phyloP scores from a whole-genome alignment of 2,797 vertebrate species.

The Trichosurus vulpecula region DNA sequence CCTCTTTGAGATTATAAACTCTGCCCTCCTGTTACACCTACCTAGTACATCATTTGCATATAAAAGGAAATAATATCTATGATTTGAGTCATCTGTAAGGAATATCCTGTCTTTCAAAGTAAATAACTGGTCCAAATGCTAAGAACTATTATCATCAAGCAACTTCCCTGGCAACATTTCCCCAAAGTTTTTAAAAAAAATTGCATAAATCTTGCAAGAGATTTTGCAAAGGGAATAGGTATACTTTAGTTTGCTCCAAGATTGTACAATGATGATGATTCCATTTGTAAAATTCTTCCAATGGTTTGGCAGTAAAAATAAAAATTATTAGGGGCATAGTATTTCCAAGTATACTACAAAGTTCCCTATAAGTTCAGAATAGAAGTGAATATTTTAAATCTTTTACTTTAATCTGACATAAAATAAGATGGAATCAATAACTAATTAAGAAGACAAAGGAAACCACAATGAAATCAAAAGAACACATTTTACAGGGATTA shows the following conservation, averaged over 20 bases:
- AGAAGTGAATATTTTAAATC: slow-evolving; percentile 12
- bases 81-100: not conserved
- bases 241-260: not conserved
- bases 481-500: slow-evolving; percentile 15
- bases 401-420: slow-evolving; percentile 47
- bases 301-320: slow-evolving; percentile 36
- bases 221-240: not conserved
- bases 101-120: not conserved
- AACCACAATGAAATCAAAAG: slow-evolving; percentile 35
- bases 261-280: not conserved
- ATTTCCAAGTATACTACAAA: slow-evolving; percentile 8
- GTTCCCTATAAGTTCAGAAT: not conserved
- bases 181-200: slow-evolving; percentile 38
- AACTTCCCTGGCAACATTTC: not conserved
- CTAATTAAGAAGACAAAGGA: slow-evolving; percentile 57
- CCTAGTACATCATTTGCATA: not conserved
- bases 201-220: slow-evolving; percentile 6
- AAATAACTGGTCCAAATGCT: not conserved
- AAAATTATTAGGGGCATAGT: slow-evolving; percentile 25
- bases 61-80: not conserved
- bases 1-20: no score
- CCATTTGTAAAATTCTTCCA: slow-evolving; percentile 37
- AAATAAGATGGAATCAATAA: slow-evolving; percentile 66
- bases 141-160: slow-evolving; percentile 27
- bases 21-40: no score